Evolutionary conservation across 2,797 vertebrate species (phyloP).

Genomic region (Merluccius polli): DNA sequence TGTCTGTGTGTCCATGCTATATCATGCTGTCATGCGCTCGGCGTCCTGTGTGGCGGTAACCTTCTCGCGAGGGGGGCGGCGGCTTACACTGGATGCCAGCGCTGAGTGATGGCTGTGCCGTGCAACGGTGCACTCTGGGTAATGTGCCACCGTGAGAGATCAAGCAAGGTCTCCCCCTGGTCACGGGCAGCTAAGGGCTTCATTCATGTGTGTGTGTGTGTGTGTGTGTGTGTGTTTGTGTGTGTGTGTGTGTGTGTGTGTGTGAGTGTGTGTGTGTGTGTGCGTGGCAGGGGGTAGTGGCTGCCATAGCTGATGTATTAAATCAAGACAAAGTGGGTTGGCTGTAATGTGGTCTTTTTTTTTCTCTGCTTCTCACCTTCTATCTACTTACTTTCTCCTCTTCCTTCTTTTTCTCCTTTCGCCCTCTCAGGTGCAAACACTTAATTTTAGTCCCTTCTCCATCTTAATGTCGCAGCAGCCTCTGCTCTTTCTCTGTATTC

Average conservation of each 20-base stretch:
- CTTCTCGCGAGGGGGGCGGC: slow-evolving; percentile 35
- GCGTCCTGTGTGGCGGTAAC: slow-evolving; percentile 28
- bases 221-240: too few relatives aligned
- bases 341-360: slow-evolving; percentile 23
- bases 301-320: slow-evolving; percentile 53
- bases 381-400: too few relatives aligned
- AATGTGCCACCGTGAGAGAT: slow-evolving; percentile 67
- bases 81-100: slow-evolving; percentile 34
- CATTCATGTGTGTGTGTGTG: slow-evolving; percentile 40
- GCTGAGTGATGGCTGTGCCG: slow-evolving; percentile 64
- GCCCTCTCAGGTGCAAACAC: too few relatives aligned
- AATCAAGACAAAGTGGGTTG: slow-evolving; percentile 59
- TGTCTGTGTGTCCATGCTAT: slow-evolving; percentile 28
- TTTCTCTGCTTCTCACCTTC: too few relatives aligned
- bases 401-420: too few relatives aligned
- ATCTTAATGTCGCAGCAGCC: too few relatives aligned
- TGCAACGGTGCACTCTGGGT: slow-evolving; percentile 67
- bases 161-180: slow-evolving; percentile 58
- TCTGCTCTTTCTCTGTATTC: too few relatives aligned
- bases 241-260: too few relatives aligned
- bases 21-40: slow-evolving; percentile 58
- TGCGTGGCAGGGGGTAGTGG: not conserved
- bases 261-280: not conserved
- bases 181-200: slow-evolving; percentile 51
- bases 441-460: too few relatives aligned